A percentile compares a stretch with the other conserved stretches of the same genome.
Conservation (phyloP, 1,140 invertebrate species). For the Drosophila mojavensis region DNA sequence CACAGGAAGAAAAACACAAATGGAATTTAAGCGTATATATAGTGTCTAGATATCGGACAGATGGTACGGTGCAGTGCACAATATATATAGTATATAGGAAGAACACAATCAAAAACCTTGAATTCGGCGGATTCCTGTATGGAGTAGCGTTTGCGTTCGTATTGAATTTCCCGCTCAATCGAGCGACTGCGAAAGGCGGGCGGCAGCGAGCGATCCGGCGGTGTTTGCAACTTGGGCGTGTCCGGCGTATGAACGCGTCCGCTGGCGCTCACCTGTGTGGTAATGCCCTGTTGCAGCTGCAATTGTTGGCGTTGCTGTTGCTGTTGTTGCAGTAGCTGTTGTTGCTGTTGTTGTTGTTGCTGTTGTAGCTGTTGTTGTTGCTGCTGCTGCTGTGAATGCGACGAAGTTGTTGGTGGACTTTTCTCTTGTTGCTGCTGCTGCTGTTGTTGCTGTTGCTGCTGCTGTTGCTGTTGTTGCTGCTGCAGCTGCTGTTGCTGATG, state of each 20-base stretch:
- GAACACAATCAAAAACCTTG: conserved; percentile 61
- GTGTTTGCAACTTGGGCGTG: conserved; percentile 74
- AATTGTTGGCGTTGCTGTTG: conserved; percentile 42
- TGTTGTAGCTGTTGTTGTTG: conserved; percentile 42
- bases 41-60: neutral
- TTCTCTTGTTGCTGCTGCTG: conserved; percentile 50
- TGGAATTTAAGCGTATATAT: conserved; percentile 3
- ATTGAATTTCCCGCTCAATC: conserved; percentile 75
- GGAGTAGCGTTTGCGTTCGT: conserved; percentile 78
- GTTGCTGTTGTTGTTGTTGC: conserved; percentile 42
- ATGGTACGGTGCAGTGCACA: neutral
- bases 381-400: conserved; percentile 51
- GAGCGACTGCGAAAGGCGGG: conserved; percentile 81
- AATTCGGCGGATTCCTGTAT: conserved; percentile 70
- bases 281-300: conserved; percentile 51
- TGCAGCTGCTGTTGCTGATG: conserved; percentile 69
- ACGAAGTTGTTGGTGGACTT: conserved; percentile 56
- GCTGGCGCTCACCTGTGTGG: conserved; percentile 32
- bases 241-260: conserved; percentile 68
- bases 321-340: conserved; percentile 33
- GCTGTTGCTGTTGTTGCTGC: conserved; percentile 60
- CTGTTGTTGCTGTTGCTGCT: conserved; percentile 54
- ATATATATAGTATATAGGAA: conserved; percentile 1
- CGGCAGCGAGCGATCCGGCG: conserved; percentile 75
- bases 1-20: conserved; percentile 13